Conservation (phyloP, 2,888 invertebrate genomes). For the Lithosia quadra region DNA sequence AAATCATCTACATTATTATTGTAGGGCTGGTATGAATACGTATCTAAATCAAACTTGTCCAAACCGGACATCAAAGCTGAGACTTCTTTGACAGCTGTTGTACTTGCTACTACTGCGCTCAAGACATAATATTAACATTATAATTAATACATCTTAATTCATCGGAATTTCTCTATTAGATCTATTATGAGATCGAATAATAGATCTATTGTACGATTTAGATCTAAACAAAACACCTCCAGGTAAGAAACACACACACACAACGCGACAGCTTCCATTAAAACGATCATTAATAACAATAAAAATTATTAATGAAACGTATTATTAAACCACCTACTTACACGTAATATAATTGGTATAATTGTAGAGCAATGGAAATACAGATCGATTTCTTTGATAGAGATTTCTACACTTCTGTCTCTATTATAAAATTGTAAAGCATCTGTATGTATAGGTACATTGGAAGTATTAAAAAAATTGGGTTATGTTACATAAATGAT, state of each 20-base stretch:
- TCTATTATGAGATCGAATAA: slow-evolving; percentile 3
- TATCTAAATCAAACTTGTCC: background rate
- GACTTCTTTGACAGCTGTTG: background rate
- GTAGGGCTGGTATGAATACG: no score
- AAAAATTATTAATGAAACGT: slow-evolving; percentile 34
- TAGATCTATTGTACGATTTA: slow-evolving; percentile 8
- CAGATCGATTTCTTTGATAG: slow-evolving; percentile 40
- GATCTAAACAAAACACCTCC: background rate
- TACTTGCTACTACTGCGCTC: background rate
- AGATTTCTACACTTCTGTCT: no score
- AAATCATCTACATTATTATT: no score
- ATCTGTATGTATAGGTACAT: no score
- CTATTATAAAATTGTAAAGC: no score
- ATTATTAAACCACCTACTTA: slow-evolving; percentile 40
- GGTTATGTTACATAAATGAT: no score
- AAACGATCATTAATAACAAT: slow-evolving; percentile 39
- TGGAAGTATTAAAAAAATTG: no score
- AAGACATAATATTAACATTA: background rate
- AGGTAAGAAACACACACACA: slow-evolving; percentile 18
- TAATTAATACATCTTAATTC: background rate
- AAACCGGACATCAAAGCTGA: background rate
- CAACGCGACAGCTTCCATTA: slow-evolving; percentile 30
- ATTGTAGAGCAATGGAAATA: slow-evolving; percentile 40
- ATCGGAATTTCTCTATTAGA: background rate
- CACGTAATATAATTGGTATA: slow-evolving; percentile 19